Conservation (phyloP, 2,797 vertebrate genomes). For the Enteromius trimaculatus region DNA sequence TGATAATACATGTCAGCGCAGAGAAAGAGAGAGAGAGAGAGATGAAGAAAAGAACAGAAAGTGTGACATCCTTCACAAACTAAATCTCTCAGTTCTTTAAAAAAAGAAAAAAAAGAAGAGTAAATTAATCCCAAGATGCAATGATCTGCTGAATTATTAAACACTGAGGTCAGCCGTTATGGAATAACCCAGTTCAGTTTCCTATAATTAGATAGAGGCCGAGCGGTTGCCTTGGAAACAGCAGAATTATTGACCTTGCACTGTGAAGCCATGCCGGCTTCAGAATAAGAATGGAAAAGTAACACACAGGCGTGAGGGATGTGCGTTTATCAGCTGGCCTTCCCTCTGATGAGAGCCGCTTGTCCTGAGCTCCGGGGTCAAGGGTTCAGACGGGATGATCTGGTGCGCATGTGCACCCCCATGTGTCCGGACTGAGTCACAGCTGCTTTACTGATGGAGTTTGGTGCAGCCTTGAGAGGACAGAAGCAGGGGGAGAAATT, state of each 20-base stretch:
- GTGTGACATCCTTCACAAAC: not conserved
- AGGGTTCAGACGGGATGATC: slow-evolving; percentile 1
- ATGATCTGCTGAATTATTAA: slow-evolving; percentile 21
- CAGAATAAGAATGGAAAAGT: slow-evolving; percentile 27
- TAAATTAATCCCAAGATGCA: not conserved
- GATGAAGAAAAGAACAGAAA: not conserved
- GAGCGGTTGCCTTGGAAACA: slow-evolving; percentile 28
- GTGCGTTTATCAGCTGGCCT: slow-evolving; percentile 27
- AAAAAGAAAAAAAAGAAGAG: not conserved
- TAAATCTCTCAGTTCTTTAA: not conserved
- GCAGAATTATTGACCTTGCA: slow-evolving; percentile 33
- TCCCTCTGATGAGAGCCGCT: slow-evolving; percentile 9
- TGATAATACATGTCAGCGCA: not conserved
- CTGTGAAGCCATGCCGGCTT: slow-evolving; percentile 19
- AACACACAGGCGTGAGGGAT: not conserved
- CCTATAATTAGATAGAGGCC: slow-evolving; percentile 41
- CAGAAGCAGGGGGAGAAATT: not conserved
- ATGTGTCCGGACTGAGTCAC: slow-evolving; percentile 21
- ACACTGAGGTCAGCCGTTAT: slow-evolving; percentile 23
- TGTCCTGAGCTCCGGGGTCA: not conserved
- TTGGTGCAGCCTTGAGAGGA: slow-evolving; percentile 1
- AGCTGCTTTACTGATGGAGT: slow-evolving; percentile 20
- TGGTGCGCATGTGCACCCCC: slow-evolving; percentile 27
- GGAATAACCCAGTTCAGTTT: slow-evolving; percentile 42
- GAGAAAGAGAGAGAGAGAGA: not conserved